A percentile compares a stretch with the other conserved stretches of the same genome.
Conservation (phyloP, 2,113 vertebrate species). For the Crotalus helleri region DNA sequence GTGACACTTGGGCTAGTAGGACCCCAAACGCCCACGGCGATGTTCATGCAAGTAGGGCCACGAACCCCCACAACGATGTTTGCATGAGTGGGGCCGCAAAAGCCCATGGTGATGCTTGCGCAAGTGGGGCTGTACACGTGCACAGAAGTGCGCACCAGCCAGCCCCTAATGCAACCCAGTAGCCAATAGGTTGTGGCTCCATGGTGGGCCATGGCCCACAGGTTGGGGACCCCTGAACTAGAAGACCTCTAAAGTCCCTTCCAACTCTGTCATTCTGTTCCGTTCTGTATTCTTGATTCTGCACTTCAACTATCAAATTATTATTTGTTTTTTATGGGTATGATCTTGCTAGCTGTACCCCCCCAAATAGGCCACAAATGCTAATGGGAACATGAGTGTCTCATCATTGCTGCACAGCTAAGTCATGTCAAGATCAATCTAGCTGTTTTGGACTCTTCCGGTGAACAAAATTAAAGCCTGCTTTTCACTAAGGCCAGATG, state of each 20-base stretch:
- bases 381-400: constrained; percentile 59
- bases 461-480: constrained; percentile 69
- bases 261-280: not conserved
- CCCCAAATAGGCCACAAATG: constrained; percentile 44
- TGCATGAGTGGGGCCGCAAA: too few species aligned
- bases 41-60: too few species aligned
- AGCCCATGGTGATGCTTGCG: too few species aligned
- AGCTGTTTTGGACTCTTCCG: constrained; percentile 60
- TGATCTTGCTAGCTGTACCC: constrained; percentile 15
- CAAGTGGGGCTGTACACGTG: too few species aligned
- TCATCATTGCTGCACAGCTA: constrained; percentile 58
- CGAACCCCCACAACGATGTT: too few species aligned
- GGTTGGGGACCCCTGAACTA: not conserved
- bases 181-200: too few species aligned
- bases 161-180: too few species aligned
- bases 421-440: constrained; percentile 62
- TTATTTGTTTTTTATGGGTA: constrained; percentile 12
- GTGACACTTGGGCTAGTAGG: too few species aligned
- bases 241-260: not conserved
- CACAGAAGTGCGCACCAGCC: too few species aligned
- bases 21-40: too few species aligned
- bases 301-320: constrained; percentile 18
- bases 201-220: too few species aligned
- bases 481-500: constrained; percentile 75
- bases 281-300: not conserved